Conservation (phyloP, 2,113 vertebrate genomes). For the Apeltes quadracus region DNA sequence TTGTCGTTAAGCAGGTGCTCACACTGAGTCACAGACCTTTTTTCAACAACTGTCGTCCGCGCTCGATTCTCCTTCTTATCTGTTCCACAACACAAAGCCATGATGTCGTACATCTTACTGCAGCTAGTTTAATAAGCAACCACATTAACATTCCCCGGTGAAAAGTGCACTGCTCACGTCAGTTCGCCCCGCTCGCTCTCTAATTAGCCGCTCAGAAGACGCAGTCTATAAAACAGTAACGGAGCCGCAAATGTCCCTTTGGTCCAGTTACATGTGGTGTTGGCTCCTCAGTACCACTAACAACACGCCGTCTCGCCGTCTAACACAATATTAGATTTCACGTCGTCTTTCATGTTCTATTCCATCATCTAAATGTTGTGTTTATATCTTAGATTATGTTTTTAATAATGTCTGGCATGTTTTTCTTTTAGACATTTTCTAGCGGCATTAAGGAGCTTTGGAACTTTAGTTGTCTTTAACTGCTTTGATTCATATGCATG, state of each 20-base stretch:
- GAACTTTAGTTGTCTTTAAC: not conserved
- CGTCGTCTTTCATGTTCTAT: not conserved
- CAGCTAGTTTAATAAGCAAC: not conserved
- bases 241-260: not conserved
- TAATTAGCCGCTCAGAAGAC: not conserved
- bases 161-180: not conserved
- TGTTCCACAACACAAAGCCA: not conserved
- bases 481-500: not conserved
- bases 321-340: not conserved
- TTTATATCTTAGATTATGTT: not conserved
- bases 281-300: not conserved
- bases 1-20: not conserved
- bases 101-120: not conserved
- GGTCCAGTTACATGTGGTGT: not conserved
- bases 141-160: not conserved
- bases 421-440: not conserved
- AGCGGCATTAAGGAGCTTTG: not conserved
- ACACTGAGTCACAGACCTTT: not conserved
- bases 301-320: not conserved
- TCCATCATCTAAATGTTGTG: not conserved
- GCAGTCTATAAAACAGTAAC: not conserved
- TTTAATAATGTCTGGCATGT: not conserved
- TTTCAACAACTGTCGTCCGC: not conserved
- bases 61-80: not conserved
- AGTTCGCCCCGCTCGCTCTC: not conserved